A percentile compares a stretch with the other conserved stretches of the same genome.
Evolutionary conservation across 2,113 vertebrate genomes (phyloP).

Genomic region (Barnardius zonarius): DNA sequence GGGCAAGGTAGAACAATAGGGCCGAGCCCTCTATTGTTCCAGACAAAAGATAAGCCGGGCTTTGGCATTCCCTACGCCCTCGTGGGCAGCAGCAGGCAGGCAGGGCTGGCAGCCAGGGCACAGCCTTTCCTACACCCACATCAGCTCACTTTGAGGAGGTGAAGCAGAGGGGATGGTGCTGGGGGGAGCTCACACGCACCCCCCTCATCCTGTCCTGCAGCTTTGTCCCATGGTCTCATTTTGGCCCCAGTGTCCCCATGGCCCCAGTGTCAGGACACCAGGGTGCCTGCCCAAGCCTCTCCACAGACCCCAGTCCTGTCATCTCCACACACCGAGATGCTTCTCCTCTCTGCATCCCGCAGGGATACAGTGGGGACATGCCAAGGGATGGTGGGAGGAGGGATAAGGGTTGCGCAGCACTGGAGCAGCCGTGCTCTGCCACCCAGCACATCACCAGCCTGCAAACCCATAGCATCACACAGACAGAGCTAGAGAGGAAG

Average conservation of each 20-base stretch:
- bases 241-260: not conserved
- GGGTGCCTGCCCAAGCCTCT: not conserved
- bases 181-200: not conserved
- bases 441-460: not conserved
- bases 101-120: not conserved
- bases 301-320: not conserved
- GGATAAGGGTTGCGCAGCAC: not conserved
- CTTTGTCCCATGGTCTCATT: not conserved
- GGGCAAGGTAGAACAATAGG: constrained; percentile 50
- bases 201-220: not conserved
- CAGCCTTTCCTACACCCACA: not conserved
- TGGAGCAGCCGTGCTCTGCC: not conserved
- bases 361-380: not conserved
- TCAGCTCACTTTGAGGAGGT: not conserved
- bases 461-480: not conserved
- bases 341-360: not conserved
- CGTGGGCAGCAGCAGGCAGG: not conserved
- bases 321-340: not conserved
- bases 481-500: not conserved
- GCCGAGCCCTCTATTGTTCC: constrained; percentile 59
- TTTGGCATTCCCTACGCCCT: constrained; percentile 19
- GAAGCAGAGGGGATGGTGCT: not conserved
- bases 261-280: not conserved
- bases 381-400: not conserved
- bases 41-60: constrained; percentile 43